Evolutionary conservation across 2,113 vertebrate genomes (phyloP).

Genomic region (Callipepla squamata): DNA sequence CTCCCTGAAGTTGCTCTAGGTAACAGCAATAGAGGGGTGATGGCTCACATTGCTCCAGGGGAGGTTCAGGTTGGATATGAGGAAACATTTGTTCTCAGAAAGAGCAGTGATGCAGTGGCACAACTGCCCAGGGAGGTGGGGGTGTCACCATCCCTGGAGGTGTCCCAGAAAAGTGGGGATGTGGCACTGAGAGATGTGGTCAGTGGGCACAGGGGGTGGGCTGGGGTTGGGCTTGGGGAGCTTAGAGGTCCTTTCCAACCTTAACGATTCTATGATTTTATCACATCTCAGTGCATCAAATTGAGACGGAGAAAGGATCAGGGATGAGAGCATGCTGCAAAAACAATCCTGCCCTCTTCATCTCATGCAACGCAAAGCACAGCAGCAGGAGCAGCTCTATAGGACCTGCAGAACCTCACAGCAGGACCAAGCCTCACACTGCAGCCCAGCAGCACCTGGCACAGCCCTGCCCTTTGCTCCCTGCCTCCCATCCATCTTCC

Average conservation of each 20-base stretch:
- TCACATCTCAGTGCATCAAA: neutral
- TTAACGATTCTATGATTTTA: neutral
- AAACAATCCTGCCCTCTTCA: neutral
- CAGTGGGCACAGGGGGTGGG: neutral
- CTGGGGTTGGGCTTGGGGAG: neutral
- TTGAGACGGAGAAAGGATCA: neutral
- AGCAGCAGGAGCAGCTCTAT: fast-evolving
- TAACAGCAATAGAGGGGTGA: no score
- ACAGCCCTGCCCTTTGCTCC: neutral
- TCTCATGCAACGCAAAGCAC: neutral
- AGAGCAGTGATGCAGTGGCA: neutral
- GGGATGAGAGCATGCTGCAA: neutral
- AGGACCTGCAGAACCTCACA: neutral
- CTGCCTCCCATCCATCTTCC: neutral
- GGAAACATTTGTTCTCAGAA: neutral
- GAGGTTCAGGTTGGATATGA: neutral
- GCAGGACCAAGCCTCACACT: neutral
- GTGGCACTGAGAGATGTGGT: no score
- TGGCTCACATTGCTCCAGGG: no score
- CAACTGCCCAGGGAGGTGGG: neutral
- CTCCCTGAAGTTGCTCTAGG: no score
- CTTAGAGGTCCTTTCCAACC: neutral
- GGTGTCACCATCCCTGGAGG: neutral
- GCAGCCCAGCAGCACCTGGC: fast-evolving
- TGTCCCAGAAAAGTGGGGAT: neutral